These are phyloP conservation scores for Morbakka virulenta DNA, from an alignment of 30 jellyfish, hydroid and myxozoan species.

Conservation along the genomic window DNA sequence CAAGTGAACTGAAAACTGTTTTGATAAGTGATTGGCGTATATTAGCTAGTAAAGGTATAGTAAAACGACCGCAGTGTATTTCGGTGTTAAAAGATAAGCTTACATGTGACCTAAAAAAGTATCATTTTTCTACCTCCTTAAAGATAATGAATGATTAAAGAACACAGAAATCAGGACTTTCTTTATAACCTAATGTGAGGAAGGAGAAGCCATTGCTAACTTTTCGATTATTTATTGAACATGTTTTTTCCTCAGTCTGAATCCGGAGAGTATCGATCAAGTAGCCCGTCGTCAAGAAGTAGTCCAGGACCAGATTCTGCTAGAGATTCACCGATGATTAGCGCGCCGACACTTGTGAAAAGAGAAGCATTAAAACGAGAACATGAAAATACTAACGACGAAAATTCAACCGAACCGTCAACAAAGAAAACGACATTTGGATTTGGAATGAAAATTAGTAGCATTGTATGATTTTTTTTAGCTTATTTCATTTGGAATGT, in stretches of 20 bases:
- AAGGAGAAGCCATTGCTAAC: no score
- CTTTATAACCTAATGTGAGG: no score
- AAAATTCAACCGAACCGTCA: slow-evolving; percentile 66
- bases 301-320: slow-evolving; percentile 26
- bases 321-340: not conserved
- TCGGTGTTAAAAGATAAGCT: no score
- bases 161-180: no score
- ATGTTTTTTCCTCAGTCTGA: slow-evolving; percentile 22
- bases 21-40: no score
- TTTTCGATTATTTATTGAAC: no score
- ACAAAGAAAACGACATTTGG: slow-evolving; percentile 85
- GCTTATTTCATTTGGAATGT: not conserved
- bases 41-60: no score
- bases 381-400: not conserved
- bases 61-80: no score
- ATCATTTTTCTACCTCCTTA: no score
- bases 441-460: slow-evolving; percentile 75
- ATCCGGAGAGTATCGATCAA: slow-evolving; percentile 26
- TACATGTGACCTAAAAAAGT: no score
- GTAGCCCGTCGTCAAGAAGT: slow-evolving; percentile 2
- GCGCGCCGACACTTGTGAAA: slow-evolving; percentile 18
- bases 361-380: slow-evolving; percentile 73
- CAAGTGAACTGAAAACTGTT: no score
- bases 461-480: slow-evolving; percentile 36
- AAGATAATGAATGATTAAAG: no score